Base-by-base conservation (phyloP, 1,140 invertebrate genomes). In the Bicyclus anynana region DNA sequence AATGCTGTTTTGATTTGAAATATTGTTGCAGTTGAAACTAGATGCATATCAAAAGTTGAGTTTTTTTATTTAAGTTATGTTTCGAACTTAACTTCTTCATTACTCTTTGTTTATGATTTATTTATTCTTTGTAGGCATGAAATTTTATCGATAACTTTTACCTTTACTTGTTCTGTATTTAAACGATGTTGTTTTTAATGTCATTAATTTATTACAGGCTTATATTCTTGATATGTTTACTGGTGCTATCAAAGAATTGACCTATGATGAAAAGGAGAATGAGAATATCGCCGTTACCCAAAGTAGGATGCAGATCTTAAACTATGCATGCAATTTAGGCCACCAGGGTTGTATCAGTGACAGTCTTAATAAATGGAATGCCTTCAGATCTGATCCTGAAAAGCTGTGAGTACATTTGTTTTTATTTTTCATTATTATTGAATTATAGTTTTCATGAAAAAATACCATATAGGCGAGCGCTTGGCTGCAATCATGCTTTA, bases 271-370 rank as follows among this genome's bases (percentile, higher is more conserved):
- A 44, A 40, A 37, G 0, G 0, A 49, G 0, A 62, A 14, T 9
- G 90, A 91, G 46, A 72, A 81, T 21, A 72, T 80, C 16, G 80
- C 90, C 2, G 80, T 69, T 0, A 85, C 88, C 35, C 65, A 91
- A 10, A 79, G 91, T 57, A 82, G 90, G 53, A 80, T 77, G 62
- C 89, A 87, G 40, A 78, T 92, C 0, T 72, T 91, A 35, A 84
- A 82, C 33, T 89, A 81, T 67, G 91, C 91, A 1, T 93, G 92
- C 65, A 77, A 88, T 46, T 72, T 92, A 5, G 89, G 81, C 0
- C 82, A 92, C 44, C 51, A 79, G 10, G 84, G 84, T 0, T 93
- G 92, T 53, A 57, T 91, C 2, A 53, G 53, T 1, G 89, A 90
- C 62, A 90, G 91, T 14, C 51, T 78, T 3, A 16, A 65, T 4